A percentile compares a stretch with the other conserved stretches of the same genome.
These are phyloP conservation scores for Sweltsa coloradensis DNA, from an alignment of 1,140 invertebrate species.

Conservation along the genomic window DNA sequence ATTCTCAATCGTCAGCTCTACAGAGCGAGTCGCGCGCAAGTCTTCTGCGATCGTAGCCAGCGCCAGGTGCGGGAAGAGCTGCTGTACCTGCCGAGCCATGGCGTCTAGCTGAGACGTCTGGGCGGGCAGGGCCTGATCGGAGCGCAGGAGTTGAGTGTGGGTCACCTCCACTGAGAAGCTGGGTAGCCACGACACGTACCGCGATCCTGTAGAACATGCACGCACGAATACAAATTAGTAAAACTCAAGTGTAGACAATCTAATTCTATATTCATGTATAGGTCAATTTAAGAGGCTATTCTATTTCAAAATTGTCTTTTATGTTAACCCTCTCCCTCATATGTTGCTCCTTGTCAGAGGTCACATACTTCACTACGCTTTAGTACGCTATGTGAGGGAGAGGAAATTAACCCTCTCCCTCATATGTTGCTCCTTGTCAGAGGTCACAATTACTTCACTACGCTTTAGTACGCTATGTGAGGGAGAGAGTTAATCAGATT, in stretches of 20 bases:
- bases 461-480: too few relatives aligned
- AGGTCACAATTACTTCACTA: too few relatives aligned
- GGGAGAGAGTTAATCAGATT: too few relatives aligned
- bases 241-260: not conserved
- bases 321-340: too few relatives aligned
- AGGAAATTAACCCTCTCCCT: too few relatives aligned
- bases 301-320: too few relatives aligned
- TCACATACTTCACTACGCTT: too few relatives aligned
- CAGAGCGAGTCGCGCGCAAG: conserved; percentile 55
- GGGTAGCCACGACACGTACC: conserved; percentile 79
- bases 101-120: conserved; percentile 57
- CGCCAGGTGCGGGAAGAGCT: conserved; percentile 65
- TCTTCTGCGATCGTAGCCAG: conserved; percentile 53
- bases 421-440: too few relatives aligned
- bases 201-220: conserved; percentile 37
- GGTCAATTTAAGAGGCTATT: too few relatives aligned
- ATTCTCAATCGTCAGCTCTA: conserved; percentile 73
- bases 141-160: conserved; percentile 44
- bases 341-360: too few relatives aligned
- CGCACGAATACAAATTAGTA: conserved; percentile 2
- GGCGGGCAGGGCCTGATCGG: conserved; percentile 30
- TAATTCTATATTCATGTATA: too few relatives aligned
- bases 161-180: conserved; percentile 82
- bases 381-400: too few relatives aligned
- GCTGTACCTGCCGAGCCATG: conserved; percentile 66